Base-by-base conservation (phyloP, 1,140 invertebrate genomes). In the Bactericera cockerelli region DNA sequence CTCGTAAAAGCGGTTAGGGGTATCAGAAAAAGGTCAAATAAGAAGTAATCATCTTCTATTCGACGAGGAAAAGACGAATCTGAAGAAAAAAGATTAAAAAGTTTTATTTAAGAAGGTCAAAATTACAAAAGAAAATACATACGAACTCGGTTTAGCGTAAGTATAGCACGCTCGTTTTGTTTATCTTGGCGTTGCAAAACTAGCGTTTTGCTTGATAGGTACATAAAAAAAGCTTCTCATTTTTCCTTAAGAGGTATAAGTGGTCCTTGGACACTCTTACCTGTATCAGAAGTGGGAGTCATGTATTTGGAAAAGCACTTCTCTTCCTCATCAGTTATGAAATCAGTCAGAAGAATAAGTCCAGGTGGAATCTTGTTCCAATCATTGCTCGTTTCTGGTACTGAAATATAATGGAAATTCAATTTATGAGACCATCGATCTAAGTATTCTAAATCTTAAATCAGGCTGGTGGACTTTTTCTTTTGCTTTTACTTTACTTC, bases 321-420 rank as follows among this genome's bases (percentile, higher is more conserved):
- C 69, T 93, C 89, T 75, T 93, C 84, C 54, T 81, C 75, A 61
- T 74, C 69, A 53, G 75, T 79, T 26, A 95, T 74, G 74, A 92
- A 90, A 68, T 93, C 71, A 57, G 81, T 68, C 31, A 90, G 59
- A 58, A 95, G 55, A 28, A 72, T 66, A n/a, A 94, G 74, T 8
- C 90, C 91, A 58, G 75, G 68, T n/a, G 89, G 89, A 55, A 72
- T 36, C 16, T 66, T 6, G 16, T 66, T 62, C 57, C 69, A 63
- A 6, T 70, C 64, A 11, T 62, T 13, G 2, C 67, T 68, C 3
- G 70, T 56, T 64, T 62, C 28, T 61, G 76, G 72, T 58, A 76
- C 72, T 76, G 56, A 58, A 70, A 68, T 25, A 59, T 57, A 60
- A 63, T 21, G 21, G 21, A 58, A 14, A 42, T 54, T 22, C 26